A percentile compares a stretch with the other conserved stretches of the same genome.
Evolutionary conservation across 2,797 vertebrate species (phyloP).

Genomic region (Acanthurus leucopareius): DNA sequence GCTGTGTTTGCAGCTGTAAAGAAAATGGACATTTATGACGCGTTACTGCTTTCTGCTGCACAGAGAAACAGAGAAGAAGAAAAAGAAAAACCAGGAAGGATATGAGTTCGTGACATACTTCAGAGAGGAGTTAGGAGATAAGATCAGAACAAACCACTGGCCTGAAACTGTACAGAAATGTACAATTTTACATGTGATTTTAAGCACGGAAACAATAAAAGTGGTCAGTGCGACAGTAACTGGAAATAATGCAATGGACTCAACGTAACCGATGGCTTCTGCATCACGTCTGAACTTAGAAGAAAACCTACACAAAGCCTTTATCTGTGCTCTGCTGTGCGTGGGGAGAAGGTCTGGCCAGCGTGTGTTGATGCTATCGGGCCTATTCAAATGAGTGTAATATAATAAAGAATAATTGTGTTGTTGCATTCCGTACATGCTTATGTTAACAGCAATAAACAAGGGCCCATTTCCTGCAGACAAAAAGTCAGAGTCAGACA

Average conservation of each 20-base stretch:
- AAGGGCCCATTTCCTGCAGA: constrained; percentile 78
- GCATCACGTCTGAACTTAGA: constrained; percentile 53
- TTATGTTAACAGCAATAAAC: constrained; percentile 84
- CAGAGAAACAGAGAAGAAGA: neutral
- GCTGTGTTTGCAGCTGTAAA: too few species aligned
- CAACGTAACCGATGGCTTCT: constrained; percentile 15
- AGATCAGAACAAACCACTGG: constrained; percentile 15
- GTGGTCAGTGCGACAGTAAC: neutral
- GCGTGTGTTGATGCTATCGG: constrained; percentile 79
- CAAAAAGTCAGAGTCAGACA: constrained; percentile 65
- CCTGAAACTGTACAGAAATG: neutral
- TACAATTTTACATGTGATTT: constrained; percentile 13
- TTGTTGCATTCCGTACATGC: constrained; percentile 83
- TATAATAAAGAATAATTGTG: constrained; percentile 87
- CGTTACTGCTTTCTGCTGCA: too few species aligned
- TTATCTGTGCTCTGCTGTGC: constrained; percentile 65
- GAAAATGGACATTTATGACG: too few species aligned
- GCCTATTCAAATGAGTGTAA: constrained; percentile 82
- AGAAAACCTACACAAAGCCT: constrained; percentile 69
- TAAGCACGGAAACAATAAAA: constrained; percentile 3
- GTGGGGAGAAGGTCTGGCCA: constrained; percentile 56
- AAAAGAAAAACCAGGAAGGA: too few species aligned
- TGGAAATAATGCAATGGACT: neutral
- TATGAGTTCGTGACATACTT: too few species aligned
- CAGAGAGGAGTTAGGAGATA: neutral